Percentiles rank a stretch among this genome's conserved stretches.
These are phyloP conservation scores for Muscicapa adusta DNA, from an alignment of 2,113 vertebrate species.

Conservation along the genomic window DNA sequence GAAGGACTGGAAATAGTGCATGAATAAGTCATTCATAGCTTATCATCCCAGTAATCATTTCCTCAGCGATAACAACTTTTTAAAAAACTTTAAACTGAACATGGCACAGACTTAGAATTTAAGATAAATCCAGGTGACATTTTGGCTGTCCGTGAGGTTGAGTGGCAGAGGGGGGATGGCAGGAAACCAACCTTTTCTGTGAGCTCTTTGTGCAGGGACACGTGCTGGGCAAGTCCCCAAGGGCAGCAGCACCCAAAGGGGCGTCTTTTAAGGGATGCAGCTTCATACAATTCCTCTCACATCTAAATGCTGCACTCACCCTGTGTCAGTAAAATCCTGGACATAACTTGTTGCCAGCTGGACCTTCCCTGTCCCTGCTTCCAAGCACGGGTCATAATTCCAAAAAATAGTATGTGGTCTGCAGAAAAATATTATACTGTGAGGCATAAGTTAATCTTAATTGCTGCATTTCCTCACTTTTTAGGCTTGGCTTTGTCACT, in stretches of 20 bases:
- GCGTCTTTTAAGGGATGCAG: not conserved
- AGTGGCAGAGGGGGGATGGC: not conserved
- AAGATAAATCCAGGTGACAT: not conserved
- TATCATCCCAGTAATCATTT: constrained; percentile 39
- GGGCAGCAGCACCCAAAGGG: not conserved
- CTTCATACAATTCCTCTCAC: not conserved
- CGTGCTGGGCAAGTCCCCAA: not conserved
- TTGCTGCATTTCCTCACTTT: constrained; percentile 4
- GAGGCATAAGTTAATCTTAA: constrained; percentile 27
- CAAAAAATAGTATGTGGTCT: constrained; percentile 20
- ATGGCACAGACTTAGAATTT: not conserved
- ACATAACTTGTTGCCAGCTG: not conserved
- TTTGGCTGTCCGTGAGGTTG: not conserved
- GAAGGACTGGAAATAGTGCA: constrained; percentile 6
- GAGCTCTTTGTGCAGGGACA: not conserved
- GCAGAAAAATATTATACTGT: not conserved
- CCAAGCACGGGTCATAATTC: not conserved
- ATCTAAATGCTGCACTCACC: not conserved
- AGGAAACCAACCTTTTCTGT: not conserved
- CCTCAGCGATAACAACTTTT: not conserved
- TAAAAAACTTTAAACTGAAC: constrained; percentile 29
- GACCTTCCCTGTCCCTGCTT: not conserved
- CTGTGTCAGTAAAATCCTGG: not conserved
- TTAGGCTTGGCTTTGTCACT: constrained; percentile 29
- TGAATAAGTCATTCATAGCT: constrained; percentile 52